Percentiles rank a stretch among this genome's conserved stretches.
Conservation (phyloP, 2,797 vertebrate species). For the Esox lucius region DNA sequence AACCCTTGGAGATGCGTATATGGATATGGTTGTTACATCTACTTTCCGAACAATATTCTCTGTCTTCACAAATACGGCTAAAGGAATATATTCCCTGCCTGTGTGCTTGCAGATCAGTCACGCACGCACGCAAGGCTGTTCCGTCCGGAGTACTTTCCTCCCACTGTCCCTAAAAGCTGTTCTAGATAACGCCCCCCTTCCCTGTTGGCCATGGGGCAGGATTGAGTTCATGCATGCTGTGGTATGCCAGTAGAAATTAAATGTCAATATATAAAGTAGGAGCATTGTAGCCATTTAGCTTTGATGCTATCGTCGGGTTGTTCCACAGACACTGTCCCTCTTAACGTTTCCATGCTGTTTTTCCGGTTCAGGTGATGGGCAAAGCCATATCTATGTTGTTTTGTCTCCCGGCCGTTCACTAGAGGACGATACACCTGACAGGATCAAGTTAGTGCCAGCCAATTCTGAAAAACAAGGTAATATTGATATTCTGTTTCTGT, state of each 20-base stretch:
- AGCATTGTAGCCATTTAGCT: slow-evolving; percentile 69
- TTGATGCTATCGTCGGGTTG: slow-evolving; percentile 46
- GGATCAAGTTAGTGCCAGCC: no score
- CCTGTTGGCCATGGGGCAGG: slow-evolving; percentile 53
- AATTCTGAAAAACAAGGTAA: no score
- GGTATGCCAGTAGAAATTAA: slow-evolving; percentile 73
- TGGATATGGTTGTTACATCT: background rate
- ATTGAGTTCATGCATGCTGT: slow-evolving; percentile 76
- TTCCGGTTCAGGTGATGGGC: no score
- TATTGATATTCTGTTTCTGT: no score
- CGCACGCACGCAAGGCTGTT: slow-evolving; percentile 22
- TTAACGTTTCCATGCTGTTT: no score
- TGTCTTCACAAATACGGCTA: background rate
- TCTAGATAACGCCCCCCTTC: slow-evolving; percentile 55
- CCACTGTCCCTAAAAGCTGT: slow-evolving; percentile 56
- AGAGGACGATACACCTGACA: no score
- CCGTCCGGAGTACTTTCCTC: slow-evolving; percentile 61
- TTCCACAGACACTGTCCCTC: no score
- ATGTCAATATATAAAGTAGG: slow-evolving; percentile 70
- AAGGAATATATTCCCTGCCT: background rate
- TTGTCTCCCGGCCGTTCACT: no score
- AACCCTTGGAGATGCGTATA: background rate
- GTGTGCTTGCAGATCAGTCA: slow-evolving; percentile 17
- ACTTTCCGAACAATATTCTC: background rate
- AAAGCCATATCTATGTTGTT: no score